Evolutionary conservation across 2,888 invertebrate species (phyloP).

Genomic region (Carterocephalus palaemon): DNA sequence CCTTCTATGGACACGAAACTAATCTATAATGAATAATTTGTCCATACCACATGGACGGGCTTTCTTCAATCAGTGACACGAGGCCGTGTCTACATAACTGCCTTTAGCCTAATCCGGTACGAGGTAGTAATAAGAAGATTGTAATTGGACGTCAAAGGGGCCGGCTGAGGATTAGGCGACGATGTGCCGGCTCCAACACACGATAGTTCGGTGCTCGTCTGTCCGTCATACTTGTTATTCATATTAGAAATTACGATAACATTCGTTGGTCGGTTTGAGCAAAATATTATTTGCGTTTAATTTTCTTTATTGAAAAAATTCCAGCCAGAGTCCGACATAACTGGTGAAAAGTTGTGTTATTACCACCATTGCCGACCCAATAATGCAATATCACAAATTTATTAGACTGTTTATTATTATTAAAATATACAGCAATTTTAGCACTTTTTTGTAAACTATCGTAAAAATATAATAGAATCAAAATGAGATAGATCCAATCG

Average conservation of each 20-base stretch:
- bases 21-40: conserved; percentile 24
- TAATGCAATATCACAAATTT: too few relatives aligned
- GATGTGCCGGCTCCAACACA: conserved; percentile 38
- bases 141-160: conserved; percentile 67
- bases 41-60: conserved; percentile 25
- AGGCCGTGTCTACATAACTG: conserved; percentile 62
- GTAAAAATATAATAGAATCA: conserved; percentile 32
- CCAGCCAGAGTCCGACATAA: too few relatives aligned
- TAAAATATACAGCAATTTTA: too few relatives aligned
- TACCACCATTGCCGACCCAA: too few relatives aligned
- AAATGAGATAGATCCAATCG: not conserved
- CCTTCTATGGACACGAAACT: conserved; percentile 13
- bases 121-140: conserved; percentile 60
- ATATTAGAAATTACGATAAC: too few relatives aligned
- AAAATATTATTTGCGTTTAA: too few relatives aligned
- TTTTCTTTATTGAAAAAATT: too few relatives aligned
- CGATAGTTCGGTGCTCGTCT: conserved; percentile 46
- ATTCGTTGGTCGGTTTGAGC: too few relatives aligned
- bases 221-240: not conserved
- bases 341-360: too few relatives aligned
- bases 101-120: conserved; percentile 66
- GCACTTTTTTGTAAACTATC: too few relatives aligned
- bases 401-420: too few relatives aligned
- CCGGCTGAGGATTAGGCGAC: conserved; percentile 50
- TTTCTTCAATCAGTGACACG: conserved; percentile 43